Percentiles rank a stretch among this genome's conserved stretches.
phyloP scores from a whole-genome alignment of 2,113 vertebrate species.

The Paratilapia polleni region DNA sequence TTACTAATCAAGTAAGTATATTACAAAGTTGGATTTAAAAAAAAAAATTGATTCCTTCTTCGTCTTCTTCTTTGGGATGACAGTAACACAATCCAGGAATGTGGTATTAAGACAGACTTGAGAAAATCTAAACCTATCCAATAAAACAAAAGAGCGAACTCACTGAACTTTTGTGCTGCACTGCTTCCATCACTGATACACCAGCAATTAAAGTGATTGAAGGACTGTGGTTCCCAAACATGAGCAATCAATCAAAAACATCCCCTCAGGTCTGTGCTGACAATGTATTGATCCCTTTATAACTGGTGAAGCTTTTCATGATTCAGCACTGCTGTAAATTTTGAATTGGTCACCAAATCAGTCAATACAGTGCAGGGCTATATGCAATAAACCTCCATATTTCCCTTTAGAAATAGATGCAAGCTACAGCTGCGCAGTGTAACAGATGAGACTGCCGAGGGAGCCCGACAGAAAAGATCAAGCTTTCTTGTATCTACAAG shows the following conservation, averaged over 20 bases:
- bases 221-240: constrained; percentile 24
- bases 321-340: constrained; percentile 32
- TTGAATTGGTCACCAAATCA: constrained; percentile 25
- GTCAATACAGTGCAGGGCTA: constrained; percentile 21
- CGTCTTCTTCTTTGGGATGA: background rate
- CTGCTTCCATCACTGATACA: background rate
- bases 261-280: constrained; percentile 21
- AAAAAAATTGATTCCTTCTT: background rate
- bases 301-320: constrained; percentile 36
- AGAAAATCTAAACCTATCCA: background rate
- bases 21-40: background rate
- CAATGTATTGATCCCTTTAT: constrained; percentile 43
- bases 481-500: constrained; percentile 11
- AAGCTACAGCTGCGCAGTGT: background rate
- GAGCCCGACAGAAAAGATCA: constrained; percentile 18
- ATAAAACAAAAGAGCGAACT: background rate
- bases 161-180: background rate
- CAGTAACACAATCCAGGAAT: background rate
- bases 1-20: background rate
- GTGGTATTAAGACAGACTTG: background rate
- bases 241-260: constrained; percentile 34
- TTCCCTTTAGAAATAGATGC: constrained; percentile 23
- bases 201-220: constrained; percentile 21
- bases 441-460: constrained; percentile 24
- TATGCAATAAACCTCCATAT: constrained; percentile 22